phyloP scores from a whole-genome alignment of 2,888 invertebrate genomes.

The Orchesellides sinensis region DNA sequence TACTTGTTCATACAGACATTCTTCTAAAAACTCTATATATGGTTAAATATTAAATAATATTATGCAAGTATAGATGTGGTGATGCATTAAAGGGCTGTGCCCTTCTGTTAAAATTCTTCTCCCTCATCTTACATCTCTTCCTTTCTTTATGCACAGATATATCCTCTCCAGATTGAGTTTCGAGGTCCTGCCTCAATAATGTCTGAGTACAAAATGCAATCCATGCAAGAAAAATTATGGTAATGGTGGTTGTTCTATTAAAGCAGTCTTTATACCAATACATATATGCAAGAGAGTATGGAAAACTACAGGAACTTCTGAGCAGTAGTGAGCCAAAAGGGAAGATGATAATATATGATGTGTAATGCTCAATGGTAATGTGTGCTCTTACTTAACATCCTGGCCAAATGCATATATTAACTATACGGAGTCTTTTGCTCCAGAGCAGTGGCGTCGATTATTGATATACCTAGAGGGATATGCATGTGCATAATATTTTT shows the following conservation, averaged over 20 bases:
- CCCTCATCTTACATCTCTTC: conserved; percentile 21
- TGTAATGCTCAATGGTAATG: not conserved
- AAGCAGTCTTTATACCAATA: too few species aligned
- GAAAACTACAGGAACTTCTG: not conserved
- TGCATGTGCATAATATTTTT: conserved; percentile 47
- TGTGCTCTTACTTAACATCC: not conserved
- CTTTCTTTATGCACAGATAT: conserved; percentile 6
- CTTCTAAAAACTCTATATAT: conserved; percentile 1
- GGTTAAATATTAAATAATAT: too few species aligned
- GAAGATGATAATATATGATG: not conserved
- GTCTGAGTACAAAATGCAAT: not conserved
- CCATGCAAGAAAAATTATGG: conserved; percentile 1
- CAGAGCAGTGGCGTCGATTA: too few species aligned
- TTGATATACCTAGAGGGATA: too few species aligned
- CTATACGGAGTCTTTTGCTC: conserved; percentile 7
- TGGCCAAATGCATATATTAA: conserved; percentile 24
- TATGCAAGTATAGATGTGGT: too few species aligned
- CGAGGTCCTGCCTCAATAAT: conserved; percentile 64
- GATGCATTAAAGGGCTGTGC: conserved; percentile 45
- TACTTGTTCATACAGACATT: conserved; percentile 2
- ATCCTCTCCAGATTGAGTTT: conserved; percentile 47
- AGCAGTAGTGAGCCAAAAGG: too few species aligned
- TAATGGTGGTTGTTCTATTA: conserved; percentile 12
- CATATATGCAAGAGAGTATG: too few species aligned
- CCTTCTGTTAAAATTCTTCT: conserved; percentile 43